Base-by-base conservation (phyloP, 2,888 invertebrate genomes). In the Erebia aethiops region DNA sequence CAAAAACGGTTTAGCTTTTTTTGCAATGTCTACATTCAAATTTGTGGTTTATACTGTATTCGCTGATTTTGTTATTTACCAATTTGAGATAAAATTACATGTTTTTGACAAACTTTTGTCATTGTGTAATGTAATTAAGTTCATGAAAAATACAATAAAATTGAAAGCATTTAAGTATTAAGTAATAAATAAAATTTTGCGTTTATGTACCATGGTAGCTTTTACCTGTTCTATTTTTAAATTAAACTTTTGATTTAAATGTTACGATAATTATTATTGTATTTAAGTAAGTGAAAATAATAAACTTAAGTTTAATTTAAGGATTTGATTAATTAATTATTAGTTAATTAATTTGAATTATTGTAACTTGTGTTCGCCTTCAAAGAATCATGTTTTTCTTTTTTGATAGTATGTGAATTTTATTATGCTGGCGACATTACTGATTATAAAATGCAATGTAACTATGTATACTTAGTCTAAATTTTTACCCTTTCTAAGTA, bases 271-370 rank as follows among this genome's bases (percentile, higher is more conserved):
- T 21, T 58, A 46, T 18, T 46, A 63, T 62, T 46, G 21, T 69
- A 35, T 69, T 54, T 64, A 64, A 70, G 69, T 64, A 64, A 70
- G 70, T 65, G 70, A 70, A 70, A 35, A 57, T 69, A 49, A 69
- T 65, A 65, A 51, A 21, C 41, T 66, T 66, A 66, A 66, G 66
- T 54, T 41, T 64, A 57, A 69, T 58, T 70, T 70, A 21, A 18
- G 57, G 7, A 41, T 57, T 51, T 67, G 35, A 58, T 49, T 26
- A 43, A 51, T 54, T 10, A 54, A 9, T 16, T 8, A 52, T 52
- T 18, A 16, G 14, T 49, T 46, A 10, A 46, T 46, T 46, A 11
- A 49, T 26, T 41, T 52, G 10, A 54, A 60, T 61, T 43, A 13
- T 61, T 13, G n/a, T n/a, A 61, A 18, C 46, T 43, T 61, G 43